These are phyloP conservation scores for Drosophila mimica DNA, from an alignment of 2,888 invertebrate genomes.

Conservation along the genomic window DNA sequence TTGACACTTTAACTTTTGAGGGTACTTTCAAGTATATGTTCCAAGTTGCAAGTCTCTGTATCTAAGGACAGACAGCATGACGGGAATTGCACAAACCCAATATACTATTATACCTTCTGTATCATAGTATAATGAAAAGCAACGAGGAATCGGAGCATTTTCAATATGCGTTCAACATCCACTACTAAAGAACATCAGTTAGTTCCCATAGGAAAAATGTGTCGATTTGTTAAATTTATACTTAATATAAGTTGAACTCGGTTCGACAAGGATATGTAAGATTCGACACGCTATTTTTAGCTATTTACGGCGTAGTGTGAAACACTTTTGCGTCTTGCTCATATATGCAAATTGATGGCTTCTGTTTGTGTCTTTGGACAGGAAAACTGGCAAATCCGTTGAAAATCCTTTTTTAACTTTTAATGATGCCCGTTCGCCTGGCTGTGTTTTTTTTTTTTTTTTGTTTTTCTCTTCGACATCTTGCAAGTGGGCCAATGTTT, in stretches of 20 bases:
- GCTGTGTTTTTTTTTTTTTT: conserved; percentile 12
- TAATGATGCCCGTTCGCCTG: conserved; percentile 64
- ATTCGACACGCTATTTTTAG: neutral
- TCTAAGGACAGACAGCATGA: too few species aligned
- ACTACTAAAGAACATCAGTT: neutral
- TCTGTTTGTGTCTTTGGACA: conserved; percentile 71
- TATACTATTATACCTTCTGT: too few species aligned
- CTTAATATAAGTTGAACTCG: neutral
- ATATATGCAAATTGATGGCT: conserved; percentile 76
- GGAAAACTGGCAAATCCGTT: conserved; percentile 76
- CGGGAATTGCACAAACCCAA: too few species aligned
- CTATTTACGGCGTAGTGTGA: conserved; percentile 16
- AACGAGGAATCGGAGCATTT: neutral
- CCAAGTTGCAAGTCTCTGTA: too few species aligned
- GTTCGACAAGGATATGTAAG: neutral
- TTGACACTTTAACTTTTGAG: too few species aligned
- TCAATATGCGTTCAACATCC: neutral
- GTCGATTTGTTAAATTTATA: neutral
- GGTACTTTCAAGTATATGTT: too few species aligned
- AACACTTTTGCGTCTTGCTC: conserved; percentile 9
- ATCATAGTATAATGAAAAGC: neutral
- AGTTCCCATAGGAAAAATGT: neutral
- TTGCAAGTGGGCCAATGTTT: conserved; percentile 75
- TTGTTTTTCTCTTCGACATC: conserved; percentile 10
- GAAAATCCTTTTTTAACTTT: conserved; percentile 80